phyloP scores from a whole-genome alignment of 2,888 invertebrate species.

The Drosophila prostipennis region DNA sequence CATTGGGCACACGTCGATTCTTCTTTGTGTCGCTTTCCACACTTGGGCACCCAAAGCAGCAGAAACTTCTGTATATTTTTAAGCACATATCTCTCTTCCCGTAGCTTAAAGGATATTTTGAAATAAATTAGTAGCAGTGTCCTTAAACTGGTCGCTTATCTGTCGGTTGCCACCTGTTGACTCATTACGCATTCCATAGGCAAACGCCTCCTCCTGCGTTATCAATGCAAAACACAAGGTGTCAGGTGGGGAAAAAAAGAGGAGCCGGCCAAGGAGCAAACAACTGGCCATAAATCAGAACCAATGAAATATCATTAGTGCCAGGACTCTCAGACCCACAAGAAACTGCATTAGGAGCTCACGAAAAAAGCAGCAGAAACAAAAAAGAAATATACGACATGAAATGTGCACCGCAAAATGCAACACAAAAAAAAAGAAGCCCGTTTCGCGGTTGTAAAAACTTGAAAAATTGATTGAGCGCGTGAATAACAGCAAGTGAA shows the following conservation, averaged over 20 bases:
- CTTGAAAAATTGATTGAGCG: conserved; percentile 78
- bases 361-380: background rate
- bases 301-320: conserved; percentile 75
- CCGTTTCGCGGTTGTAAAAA: conserved; percentile 58
- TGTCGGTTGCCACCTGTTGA: conserved; percentile 25
- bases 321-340: conserved; percentile 31
- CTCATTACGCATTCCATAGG: conserved; percentile 10
- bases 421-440: conserved; percentile 16
- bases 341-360: conserved; percentile 26
- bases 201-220: background rate
- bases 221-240: conserved; percentile 28
- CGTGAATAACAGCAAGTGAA: conserved; percentile 75
- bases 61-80: no score
- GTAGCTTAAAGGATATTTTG: background rate
- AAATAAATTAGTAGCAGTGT: background rate
- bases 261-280: conserved; percentile 8
- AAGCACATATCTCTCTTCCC: background rate
- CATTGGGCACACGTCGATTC: no score
- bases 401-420: conserved; percentile 16
- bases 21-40: no score
- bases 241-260: background rate
- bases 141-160: conserved; percentile 8
- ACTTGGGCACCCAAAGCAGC: no score
- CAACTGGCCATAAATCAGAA: conserved; percentile 69
- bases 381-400: background rate